These are phyloP conservation scores for Nanorana parkeri DNA, from an alignment of 2,113 vertebrate genomes.

Conservation along the genomic window DNA sequence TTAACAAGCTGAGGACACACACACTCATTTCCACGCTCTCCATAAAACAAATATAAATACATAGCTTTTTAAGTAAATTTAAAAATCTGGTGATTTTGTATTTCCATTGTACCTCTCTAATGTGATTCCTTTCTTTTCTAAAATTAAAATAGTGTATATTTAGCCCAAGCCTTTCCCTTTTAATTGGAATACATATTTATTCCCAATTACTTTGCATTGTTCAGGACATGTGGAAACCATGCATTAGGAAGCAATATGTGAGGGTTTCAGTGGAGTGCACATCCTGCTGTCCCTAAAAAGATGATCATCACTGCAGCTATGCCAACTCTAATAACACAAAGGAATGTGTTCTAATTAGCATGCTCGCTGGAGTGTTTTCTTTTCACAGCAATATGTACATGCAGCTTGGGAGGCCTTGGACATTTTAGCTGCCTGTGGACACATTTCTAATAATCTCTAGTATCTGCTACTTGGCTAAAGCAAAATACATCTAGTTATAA, in stretches of 20 bases:
- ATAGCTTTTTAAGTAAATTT: slow-evolving; percentile 16
- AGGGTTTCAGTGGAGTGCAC: slow-evolving; percentile 10
- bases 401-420: not conserved
- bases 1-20: not conserved
- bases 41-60: slow-evolving; percentile 13
- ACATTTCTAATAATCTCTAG: slow-evolving; percentile 63
- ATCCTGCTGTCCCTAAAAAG: slow-evolving; percentile 22
- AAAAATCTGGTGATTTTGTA: not conserved
- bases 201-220: slow-evolving; percentile 68
- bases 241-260: slow-evolving; percentile 24
- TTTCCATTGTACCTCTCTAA: not conserved
- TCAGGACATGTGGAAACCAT: slow-evolving; percentile 67
- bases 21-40: not conserved
- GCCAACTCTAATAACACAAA: slow-evolving; percentile 1
- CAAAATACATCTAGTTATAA: slow-evolving; percentile 75
- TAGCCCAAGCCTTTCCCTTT: slow-evolving; percentile 4
- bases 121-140: not conserved
- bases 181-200: slow-evolving; percentile 64
- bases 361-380: slow-evolving; percentile 14
- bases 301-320: slow-evolving; percentile 9
- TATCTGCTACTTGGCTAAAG: slow-evolving; percentile 75
- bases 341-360: slow-evolving; percentile 11
- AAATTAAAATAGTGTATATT: slow-evolving; percentile 12
- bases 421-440: slow-evolving; percentile 4
- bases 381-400: slow-evolving; percentile 4